Evolutionary conservation across 1,140 invertebrate species (phyloP), one percentile per base, ranked within the genome.

Genomic region (Meloidogyne chitwoodi): DNA sequence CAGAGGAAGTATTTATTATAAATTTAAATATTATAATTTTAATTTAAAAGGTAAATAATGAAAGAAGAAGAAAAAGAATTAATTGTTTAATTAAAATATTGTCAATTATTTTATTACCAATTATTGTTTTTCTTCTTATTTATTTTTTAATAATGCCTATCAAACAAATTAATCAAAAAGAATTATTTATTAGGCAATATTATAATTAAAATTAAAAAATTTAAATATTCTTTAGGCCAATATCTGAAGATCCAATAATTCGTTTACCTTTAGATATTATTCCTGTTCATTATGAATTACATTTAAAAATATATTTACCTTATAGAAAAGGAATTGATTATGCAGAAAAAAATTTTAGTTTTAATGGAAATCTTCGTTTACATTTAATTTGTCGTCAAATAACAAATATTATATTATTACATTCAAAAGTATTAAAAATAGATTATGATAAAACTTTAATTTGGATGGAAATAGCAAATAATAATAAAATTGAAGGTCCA

Each of bases 351-450:
- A 75, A 75, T 31, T 76, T 67, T 48, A 75, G 27, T 48, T 27
- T 75, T 64, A 65, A 75, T 63, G 74, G 74, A 48, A 76, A 74
- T 61, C 56, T 75, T 48, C 74, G 74, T 24, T 29, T 75, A 56
- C 11, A 66, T 22, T 34, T 75, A n/a, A 27, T 74, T 29, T 75
- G 74, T 34, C 22, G 64, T 1, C 41, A 64, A n/a, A 38, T 70
- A 26, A 75, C 74, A 27, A 65, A 67, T 48, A 44, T 75, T 27
- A 14, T 75, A 29, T 34, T 69, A 65, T 24, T 76, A 41, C 70
- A 76, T 76, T 26, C 75, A 34, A 76, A 76, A 38, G 27, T 34
- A 38, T 26, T 75, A 34, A 26, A 65, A 61, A 62, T 77, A 10
- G 48, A 67, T 48, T 48, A 76, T 75, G 27, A 27, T n/a, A 76